These are phyloP conservation scores for Conus ventricosus DNA, from an alignment of 1,140 invertebrate genomes.

Conservation along the genomic window DNA sequence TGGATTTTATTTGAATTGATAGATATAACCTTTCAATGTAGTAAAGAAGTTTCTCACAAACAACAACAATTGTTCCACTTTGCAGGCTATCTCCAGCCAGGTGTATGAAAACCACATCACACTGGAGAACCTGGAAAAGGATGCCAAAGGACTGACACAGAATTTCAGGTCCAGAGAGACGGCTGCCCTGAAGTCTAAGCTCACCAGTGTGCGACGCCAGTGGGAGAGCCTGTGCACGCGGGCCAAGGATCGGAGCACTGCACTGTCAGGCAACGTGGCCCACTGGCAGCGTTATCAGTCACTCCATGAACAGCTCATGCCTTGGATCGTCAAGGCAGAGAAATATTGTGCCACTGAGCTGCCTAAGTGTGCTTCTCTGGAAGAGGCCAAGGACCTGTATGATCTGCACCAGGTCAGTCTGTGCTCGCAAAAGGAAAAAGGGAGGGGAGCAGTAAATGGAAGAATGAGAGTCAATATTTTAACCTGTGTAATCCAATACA, in stretches of 20 bases:
- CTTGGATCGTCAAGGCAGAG: slow-evolving; percentile 92
- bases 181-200: slow-evolving; percentile 68
- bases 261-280: slow-evolving; percentile 84
- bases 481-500: too few relatives aligned
- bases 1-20: too few relatives aligned
- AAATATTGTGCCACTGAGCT: slow-evolving; percentile 82
- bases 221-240: slow-evolving; percentile 69
- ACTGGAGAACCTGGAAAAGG: slow-evolving; percentile 84
- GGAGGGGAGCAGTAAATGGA: too few relatives aligned
- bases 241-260: slow-evolving; percentile 82
- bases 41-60: too few relatives aligned
- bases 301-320: slow-evolving; percentile 85
- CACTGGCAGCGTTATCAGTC: slow-evolving; percentile 91
- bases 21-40: too few relatives aligned
- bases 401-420: slow-evolving; percentile 73
- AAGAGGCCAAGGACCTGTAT: slow-evolving; percentile 87
- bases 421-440: background rate
- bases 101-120: slow-evolving; percentile 82
- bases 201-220: slow-evolving; percentile 67
- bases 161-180: slow-evolving; percentile 71
- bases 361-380: slow-evolving; percentile 80
- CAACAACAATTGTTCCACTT: background rate
- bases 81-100: slow-evolving; percentile 69
- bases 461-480: too few relatives aligned
- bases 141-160: slow-evolving; percentile 83